These are phyloP conservation scores for Bombus waltoni DNA, from an alignment of 1,140 invertebrate genomes.

Conservation along the genomic window DNA sequence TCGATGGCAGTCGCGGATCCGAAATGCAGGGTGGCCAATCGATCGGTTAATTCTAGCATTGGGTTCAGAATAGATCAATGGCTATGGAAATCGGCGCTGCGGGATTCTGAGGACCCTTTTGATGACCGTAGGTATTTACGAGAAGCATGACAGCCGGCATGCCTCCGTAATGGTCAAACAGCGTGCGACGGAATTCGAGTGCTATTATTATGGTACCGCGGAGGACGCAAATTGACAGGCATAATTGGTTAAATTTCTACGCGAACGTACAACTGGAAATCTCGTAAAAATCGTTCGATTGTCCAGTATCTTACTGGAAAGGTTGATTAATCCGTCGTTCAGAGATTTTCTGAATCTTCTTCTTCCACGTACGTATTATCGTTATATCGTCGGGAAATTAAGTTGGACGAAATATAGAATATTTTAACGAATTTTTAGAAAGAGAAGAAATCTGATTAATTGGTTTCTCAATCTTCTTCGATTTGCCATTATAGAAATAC, in stretches of 20 bases:
- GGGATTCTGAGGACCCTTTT: constrained; percentile 65
- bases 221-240: constrained; percentile 64
- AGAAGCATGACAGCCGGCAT: constrained; percentile 54
- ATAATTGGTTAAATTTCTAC: constrained; percentile 70
- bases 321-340: background rate
- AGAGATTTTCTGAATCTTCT: background rate
- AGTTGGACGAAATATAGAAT: too few relatives aligned
- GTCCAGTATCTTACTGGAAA: background rate
- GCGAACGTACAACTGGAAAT: background rate
- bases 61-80: constrained; percentile 57
- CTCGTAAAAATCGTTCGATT: constrained; percentile 34
- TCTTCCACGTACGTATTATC: too few relatives aligned
- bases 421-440: too few relatives aligned
- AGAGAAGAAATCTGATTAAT: too few relatives aligned
- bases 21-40: constrained; percentile 37
- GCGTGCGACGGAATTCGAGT: constrained; percentile 62
- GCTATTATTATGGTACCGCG: constrained; percentile 64
- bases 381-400: too few relatives aligned
- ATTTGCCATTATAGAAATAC: too few relatives aligned
- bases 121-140: constrained; percentile 50
- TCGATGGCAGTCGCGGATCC: background rate
- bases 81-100: constrained; percentile 58
- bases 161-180: constrained; percentile 69
- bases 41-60: constrained; percentile 60
- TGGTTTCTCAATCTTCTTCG: too few relatives aligned